These are phyloP conservation scores for Protophormia terraenovae DNA, from an alignment of 2,888 invertebrate species.

Conservation along the genomic window DNA sequence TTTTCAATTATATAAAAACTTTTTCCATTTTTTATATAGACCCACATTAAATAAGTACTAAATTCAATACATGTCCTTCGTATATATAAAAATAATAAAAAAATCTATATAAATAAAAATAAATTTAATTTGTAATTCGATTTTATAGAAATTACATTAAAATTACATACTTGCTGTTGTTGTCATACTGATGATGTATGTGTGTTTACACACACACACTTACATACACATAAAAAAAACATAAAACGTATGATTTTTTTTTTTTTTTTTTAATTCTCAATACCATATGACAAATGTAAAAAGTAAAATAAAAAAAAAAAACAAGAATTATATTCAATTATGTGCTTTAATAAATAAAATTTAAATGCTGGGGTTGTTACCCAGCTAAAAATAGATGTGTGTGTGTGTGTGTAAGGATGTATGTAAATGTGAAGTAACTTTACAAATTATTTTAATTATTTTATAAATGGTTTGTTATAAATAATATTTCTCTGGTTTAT, in stretches of 20 bases:
- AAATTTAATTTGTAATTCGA: conserved; percentile 40
- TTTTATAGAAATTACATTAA: conserved; percentile 42
- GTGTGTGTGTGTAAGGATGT: not conserved
- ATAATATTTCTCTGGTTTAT: conserved; percentile 6
- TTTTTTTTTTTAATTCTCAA: not conserved
- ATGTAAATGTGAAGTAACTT: not conserved
- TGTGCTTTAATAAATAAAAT: conserved; percentile 5
- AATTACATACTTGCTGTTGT: conserved; percentile 12
- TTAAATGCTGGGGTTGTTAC: not conserved
- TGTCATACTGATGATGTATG: not conserved
- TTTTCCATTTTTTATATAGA: not conserved
- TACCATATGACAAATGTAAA: conserved; percentile 16
- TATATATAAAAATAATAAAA: not conserved
- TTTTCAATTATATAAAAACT: not conserved
- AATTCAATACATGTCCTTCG: conserved; percentile 4
- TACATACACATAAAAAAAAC: not conserved
- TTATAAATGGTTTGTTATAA: conserved; percentile 14
- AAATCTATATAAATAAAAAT: not conserved
- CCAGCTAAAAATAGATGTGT: not conserved
- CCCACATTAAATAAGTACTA: not conserved
- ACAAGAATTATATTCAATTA: not conserved
- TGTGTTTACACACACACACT: not conserved
- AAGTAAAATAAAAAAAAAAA: not conserved
- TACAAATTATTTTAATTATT: conserved; percentile 21
- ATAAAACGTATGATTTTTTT: not conserved